Evolutionary conservation across 2,888 invertebrate genomes (phyloP).

Genomic region (Reticulitermes lucifugus): DNA sequence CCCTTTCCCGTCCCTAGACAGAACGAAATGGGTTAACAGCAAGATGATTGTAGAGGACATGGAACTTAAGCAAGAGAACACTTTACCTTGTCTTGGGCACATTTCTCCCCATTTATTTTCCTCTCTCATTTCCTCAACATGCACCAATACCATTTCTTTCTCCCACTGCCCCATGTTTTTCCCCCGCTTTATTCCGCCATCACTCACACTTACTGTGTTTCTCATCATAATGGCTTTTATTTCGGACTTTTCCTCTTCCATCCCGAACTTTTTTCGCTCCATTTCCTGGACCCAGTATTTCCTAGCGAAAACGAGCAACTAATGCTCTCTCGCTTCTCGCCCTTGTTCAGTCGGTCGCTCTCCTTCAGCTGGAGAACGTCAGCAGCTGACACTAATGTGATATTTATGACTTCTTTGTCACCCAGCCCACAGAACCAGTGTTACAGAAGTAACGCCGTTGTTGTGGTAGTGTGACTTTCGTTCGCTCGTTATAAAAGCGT

Average conservation of each 20-base stretch:
- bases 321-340: neutral
- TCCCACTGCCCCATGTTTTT: neutral
- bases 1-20: too few species aligned
- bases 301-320: conserved; percentile 20
- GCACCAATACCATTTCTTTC: neutral
- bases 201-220: conserved; percentile 11
- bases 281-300: conserved; percentile 9
- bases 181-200: neutral
- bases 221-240: conserved; percentile 1
- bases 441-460: neutral
- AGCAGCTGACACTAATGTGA: conserved; percentile 32
- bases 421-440: neutral
- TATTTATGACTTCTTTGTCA: conserved; percentile 35
- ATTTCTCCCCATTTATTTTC: conserved; percentile 10
- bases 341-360: neutral
- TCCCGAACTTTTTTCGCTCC: neutral
- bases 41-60: too few species aligned
- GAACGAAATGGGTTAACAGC: too few species aligned
- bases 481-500: conserved; percentile 11
- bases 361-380: neutral
- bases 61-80: conserved; percentile 4
- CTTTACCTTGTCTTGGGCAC: conserved; percentile 13
- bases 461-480: conserved; percentile 19
- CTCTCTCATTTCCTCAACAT: neutral
- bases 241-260: neutral